phyloP scores from a whole-genome alignment of 2,113 vertebrate genomes.

The Dromiciops gliroides region DNA sequence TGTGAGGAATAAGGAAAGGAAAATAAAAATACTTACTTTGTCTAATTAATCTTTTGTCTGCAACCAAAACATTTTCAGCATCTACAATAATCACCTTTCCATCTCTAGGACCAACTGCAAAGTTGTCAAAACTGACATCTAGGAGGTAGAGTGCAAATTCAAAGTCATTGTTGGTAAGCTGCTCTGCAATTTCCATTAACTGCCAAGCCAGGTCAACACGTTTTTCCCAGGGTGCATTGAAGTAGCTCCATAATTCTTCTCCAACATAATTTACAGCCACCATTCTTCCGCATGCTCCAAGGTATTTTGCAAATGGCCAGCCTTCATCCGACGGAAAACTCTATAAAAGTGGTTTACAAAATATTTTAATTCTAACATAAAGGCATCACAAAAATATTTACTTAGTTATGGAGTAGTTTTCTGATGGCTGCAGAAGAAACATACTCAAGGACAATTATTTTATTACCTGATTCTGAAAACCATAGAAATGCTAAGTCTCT shows the following conservation, averaged over 20 bases:
- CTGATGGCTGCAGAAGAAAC: not conserved
- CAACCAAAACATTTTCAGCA: slow-evolving; percentile 98
- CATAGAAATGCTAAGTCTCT: not conserved
- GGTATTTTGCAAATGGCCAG: slow-evolving; percentile 98
- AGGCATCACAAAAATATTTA: not conserved
- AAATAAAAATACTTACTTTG: slow-evolving; percentile 91
- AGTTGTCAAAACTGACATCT: slow-evolving; percentile 99
- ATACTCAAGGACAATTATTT: not conserved
- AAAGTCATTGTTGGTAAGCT: slow-evolving; percentile 99
- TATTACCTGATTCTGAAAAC: not conserved
- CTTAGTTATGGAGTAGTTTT: not conserved
- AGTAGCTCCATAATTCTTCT: slow-evolving; percentile 98
- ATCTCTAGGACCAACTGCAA: slow-evolving; percentile 96
- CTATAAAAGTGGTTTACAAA: slow-evolving; percentile 79
- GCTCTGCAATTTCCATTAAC: slow-evolving; percentile 98
- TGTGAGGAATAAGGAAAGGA: not conserved
- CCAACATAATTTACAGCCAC: slow-evolving; percentile 98
- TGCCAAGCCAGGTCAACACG: slow-evolving; percentile 96
- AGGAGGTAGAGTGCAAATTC: slow-evolving; percentile 99
- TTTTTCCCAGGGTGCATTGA: slow-evolving; percentile 96
- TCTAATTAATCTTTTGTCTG: slow-evolving; percentile 97
- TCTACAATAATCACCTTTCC: slow-evolving; percentile 99
- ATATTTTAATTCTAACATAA: not conserved
- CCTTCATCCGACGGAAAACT: slow-evolving; percentile 99
- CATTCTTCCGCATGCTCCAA: slow-evolving; percentile 97